Base-by-base conservation (phyloP, 2,797 vertebrate genomes). In the Cuculus canorus region DNA sequence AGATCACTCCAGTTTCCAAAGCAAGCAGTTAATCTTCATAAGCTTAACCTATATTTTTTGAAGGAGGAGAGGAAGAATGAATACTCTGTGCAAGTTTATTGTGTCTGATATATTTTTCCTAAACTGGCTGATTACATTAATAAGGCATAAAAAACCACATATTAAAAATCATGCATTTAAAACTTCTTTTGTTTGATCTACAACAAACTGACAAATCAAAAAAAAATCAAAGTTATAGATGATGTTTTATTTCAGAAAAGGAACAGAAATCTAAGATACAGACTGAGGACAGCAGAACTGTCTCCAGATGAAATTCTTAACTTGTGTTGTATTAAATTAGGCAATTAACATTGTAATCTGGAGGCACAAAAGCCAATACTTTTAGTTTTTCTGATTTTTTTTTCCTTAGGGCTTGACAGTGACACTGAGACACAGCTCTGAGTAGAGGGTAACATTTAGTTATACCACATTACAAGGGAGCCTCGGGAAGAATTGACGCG, bases 11-110 rank as follows among this genome's bases (percentile, higher is more conserved):
- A 3, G 59, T 91, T 92, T 86, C 59, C 82, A 84, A 82, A 94
- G 70, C 52, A 88, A 92, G 80, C 73, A 91, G 82, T 91, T 90
- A 90, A 80, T 93, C 90, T 96, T 96, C 79, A 92, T 79, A 95
- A 95, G 83, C 39, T 72, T 91, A 92, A 72, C 96, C 95, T 90
- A 88, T 81, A 93, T 95, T 93, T 96, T 93, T 66, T 79, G 63
- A 88, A 89, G 78, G 73, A 89, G 16, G 13, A 70, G n/a, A 48
- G 30, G 61, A 91, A 95, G 83, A 96, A 95, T 83, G 64, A 88
- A 82, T 54, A 32, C 13, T 65, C 32, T 90, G 69, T 85, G 68
- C 15, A 91, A 92, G 65, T 95, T 94, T 72, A n/a, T 94, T 91
- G 71, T 65, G 68, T 75, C 68, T 97, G 89, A 69, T 72, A 83